Evolutionary conservation across 1,140 invertebrate genomes (phyloP), one percentile per base, ranked within the genome.

Genomic region (Leptinotarsa texana): DNA sequence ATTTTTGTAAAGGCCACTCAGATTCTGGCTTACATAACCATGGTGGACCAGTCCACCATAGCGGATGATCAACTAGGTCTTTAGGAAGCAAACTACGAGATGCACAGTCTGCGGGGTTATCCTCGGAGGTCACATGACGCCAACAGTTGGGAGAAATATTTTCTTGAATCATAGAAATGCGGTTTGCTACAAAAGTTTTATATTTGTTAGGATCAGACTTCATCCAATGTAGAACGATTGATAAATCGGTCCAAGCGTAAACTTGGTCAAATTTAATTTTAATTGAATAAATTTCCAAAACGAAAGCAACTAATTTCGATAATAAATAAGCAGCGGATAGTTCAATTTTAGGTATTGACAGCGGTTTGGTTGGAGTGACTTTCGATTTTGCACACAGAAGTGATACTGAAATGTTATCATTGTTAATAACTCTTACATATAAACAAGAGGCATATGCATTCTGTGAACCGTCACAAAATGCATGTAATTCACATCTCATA

Each of bases 181-280:
- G 18, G 42, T 75, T 75, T 5, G 21, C 68, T 21, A 75, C 70
- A 72, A 67, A 75, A 48, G 65, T 72, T 18, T 75, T 72, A 49
- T 57, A 72, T 48, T 42, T 18, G 8, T 49, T 48, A 6, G 47
- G 68, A 48, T 69, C 68, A 8, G 68, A 42, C 18, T 15, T 22
- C 22, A 87, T 72, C 67, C 68, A 87, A 6, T 79, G 77, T 21
- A 86, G 66, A 4, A 86, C 84, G 4, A 85, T 81, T 0, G 81
- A 84, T 5, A 84, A 86, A 71, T 87, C 83, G 0, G 80, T 83
- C 85, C 86, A 86, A 74, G 82, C 83, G 48, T 74, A 78, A 1
- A 82, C 73, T 4, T 81, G 49, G 4, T 63, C 42, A 47, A 63
- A 65, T n/a, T 47, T 49, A 15, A 73, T 22, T 6, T 74, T 61